These are phyloP conservation scores for Solenopsis invicta DNA, from an alignment of 1,140 invertebrate species.

Conservation along the genomic window DNA sequence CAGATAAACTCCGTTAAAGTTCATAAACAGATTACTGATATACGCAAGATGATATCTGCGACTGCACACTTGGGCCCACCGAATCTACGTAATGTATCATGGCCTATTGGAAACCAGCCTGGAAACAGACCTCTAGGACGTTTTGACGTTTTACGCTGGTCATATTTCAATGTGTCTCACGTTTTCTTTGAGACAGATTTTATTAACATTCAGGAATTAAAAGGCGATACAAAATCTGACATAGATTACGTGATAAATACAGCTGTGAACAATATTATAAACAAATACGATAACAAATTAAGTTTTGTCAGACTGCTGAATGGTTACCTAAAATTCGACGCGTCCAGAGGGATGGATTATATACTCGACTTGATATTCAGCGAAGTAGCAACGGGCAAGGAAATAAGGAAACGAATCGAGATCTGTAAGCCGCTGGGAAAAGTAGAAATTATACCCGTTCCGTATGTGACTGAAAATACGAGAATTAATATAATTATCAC, in stretches of 20 bases:
- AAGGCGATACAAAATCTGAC: conserved; percentile 89
- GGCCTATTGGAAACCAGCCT: conserved; percentile 94
- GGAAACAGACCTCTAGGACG: conserved; percentile 90
- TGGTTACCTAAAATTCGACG: conserved; percentile 95
- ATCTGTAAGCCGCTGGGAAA: conserved; percentile 93
- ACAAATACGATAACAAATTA: conserved; percentile 87
- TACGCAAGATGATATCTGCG: conserved; percentile 85
- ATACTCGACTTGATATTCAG: conserved; percentile 91
- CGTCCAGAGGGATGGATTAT: conserved; percentile 95
- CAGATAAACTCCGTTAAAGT: conserved; percentile 87
- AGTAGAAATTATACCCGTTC: conserved; percentile 94
- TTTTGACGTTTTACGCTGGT: conserved; percentile 95
- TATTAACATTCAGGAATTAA: conserved; percentile 87
- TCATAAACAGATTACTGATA: conserved; percentile 85
- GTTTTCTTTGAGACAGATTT: conserved; percentile 92
- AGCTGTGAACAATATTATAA: conserved; percentile 87
- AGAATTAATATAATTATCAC: conserved; percentile 92
- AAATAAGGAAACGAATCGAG: conserved; percentile 88
- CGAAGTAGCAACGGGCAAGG: conserved; percentile 81
- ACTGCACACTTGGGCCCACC: conserved; percentile 84
- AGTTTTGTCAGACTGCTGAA: conserved; percentile 90
- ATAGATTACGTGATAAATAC: conserved; percentile 90
- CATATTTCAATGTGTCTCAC: conserved; percentile 94
- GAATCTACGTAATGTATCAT: conserved; percentile 88
- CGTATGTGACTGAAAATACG: conserved; percentile 96